Evolutionary conservation across 2,113 vertebrate genomes (phyloP).

Genomic region (Boulengeromyrus knoepffleri): DNA sequence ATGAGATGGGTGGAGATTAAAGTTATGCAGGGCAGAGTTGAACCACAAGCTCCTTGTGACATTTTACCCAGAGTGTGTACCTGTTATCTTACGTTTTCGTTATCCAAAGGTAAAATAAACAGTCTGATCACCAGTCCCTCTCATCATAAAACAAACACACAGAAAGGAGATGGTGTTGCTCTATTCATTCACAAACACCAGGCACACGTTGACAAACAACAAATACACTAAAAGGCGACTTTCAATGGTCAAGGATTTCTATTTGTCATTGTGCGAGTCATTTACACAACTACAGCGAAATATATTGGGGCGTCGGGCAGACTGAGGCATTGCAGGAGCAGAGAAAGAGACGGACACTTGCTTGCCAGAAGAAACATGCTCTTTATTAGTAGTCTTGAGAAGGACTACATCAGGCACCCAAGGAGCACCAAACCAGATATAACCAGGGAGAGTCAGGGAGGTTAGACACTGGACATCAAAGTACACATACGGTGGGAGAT

Average conservation of each 20-base stretch:
- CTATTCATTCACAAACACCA: neutral
- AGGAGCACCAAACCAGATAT: too few species aligned
- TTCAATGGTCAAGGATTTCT: neutral
- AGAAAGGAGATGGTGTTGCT: neutral
- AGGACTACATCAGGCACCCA: too few species aligned
- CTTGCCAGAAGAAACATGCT: too few species aligned
- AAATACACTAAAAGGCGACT: neutral
- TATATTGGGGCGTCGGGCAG: too few species aligned
- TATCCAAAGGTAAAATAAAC: neutral
- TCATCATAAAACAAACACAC: neutral
- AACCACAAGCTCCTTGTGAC: neutral
- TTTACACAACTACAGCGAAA: too few species aligned
- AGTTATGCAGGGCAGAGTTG: slow-evolving; percentile 18
- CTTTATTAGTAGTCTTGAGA: too few species aligned
- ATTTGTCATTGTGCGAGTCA: too few species aligned
- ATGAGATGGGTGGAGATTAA: neutral
- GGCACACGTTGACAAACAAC: neutral
- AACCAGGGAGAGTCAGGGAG: too few species aligned
- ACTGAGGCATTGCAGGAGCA: too few species aligned
- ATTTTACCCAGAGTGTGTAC: neutral
- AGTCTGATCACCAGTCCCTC: neutral
- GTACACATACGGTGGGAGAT: too few species aligned
- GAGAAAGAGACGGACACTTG: too few species aligned
- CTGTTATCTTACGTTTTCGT: neutral
- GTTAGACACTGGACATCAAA: too few species aligned